These are phyloP conservation scores for Leistus spinibarbis DNA, from an alignment of 2,888 invertebrate genomes.

Conservation along the genomic window DNA sequence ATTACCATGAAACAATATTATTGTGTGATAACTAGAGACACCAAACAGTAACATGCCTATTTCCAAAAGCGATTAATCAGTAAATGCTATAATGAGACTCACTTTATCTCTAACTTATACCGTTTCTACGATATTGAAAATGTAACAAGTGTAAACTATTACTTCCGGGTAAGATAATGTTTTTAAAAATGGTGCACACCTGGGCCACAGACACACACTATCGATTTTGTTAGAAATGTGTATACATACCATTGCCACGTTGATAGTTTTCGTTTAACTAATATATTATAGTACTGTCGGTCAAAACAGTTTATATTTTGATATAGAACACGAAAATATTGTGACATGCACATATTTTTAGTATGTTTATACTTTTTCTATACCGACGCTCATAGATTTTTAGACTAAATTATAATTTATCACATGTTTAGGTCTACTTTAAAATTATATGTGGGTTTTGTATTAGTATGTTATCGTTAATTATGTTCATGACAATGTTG, in stretches of 20 bases:
- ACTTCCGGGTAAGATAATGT: no score
- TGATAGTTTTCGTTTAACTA: neutral
- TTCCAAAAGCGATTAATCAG: no score
- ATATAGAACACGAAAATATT: neutral
- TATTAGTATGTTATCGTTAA: neutral
- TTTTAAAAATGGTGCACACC: no score
- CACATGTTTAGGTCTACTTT: neutral
- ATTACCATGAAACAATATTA: no score
- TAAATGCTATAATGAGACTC: no score
- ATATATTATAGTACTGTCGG: neutral
- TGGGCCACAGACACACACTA: no score
- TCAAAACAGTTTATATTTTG: neutral
- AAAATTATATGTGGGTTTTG: neutral
- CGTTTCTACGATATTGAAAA: no score
- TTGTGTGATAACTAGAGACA: no score
- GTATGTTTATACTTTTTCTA: neutral
- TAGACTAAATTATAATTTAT: neutral
- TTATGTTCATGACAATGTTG: neutral
- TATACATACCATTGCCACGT: neutral
- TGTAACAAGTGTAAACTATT: no score
- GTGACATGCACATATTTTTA: neutral
- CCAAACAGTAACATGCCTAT: no score
- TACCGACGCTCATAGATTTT: neutral
- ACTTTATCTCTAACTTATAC: no score
- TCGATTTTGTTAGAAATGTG: neutral